Evolutionary conservation across 2,113 vertebrate genomes (phyloP).

Genomic region (Myotis davidii): DNA sequence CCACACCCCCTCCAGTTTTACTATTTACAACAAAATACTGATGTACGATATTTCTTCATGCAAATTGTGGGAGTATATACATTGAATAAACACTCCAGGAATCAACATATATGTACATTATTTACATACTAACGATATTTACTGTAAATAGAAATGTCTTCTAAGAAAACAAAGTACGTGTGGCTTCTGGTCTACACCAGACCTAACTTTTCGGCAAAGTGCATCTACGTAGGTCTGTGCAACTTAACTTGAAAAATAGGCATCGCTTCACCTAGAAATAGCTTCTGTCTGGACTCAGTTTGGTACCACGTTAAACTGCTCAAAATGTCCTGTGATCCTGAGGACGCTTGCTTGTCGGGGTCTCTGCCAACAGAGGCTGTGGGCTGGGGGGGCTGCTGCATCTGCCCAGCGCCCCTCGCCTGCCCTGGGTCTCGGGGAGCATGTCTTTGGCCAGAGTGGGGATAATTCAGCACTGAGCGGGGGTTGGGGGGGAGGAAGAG

Average conservation of each 20-base stretch:
- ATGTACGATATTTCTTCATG: constrained; percentile 83
- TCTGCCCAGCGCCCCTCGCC: accelerated
- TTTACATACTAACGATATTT: constrained; percentile 86
- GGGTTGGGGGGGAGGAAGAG: not conserved
- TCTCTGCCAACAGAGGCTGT: not conserved
- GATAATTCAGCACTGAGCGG: not conserved
- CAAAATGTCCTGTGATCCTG: constrained; percentile 43
- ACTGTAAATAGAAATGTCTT: constrained; percentile 86
- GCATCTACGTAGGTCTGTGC: constrained; percentile 75
- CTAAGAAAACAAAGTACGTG: constrained; percentile 82
- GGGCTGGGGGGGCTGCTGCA: accelerated
- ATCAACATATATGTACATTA: constrained; percentile 86
- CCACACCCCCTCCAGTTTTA: constrained; percentile 57
- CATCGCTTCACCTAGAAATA: constrained; percentile 75
- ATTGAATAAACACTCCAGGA: constrained; percentile 78
- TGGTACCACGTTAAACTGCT: constrained; percentile 75
- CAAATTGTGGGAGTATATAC: constrained; percentile 80
- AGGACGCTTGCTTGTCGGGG: not conserved
- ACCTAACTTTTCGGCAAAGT: constrained; percentile 81
- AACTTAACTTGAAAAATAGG: constrained; percentile 78
- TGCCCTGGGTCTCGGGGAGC: not conserved
- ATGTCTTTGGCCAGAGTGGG: constrained; percentile 57
- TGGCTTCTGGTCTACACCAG: constrained; percentile 80
- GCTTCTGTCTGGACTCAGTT: constrained; percentile 41
- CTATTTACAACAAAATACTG: constrained; percentile 73